Evolutionary conservation across 2,113 vertebrate species (phyloP).

Genomic region (Barnardius zonarius): DNA sequence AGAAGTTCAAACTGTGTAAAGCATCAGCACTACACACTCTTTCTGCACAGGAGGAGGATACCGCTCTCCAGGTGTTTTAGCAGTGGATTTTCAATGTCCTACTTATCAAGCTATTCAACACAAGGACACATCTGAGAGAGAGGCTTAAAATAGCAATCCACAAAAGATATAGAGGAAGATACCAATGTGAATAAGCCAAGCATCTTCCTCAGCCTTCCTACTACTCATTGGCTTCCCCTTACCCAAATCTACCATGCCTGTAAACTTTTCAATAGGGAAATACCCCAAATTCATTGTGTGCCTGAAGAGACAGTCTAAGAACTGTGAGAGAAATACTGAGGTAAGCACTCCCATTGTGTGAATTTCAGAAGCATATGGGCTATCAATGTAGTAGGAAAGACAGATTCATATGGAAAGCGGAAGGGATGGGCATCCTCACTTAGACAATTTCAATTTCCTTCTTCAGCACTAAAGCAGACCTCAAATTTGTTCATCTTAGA

Average conservation of each 20-base stretch:
- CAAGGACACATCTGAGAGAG: not conserved
- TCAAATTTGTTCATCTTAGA: not conserved
- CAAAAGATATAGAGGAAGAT: not conserved
- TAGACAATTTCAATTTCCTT: not conserved
- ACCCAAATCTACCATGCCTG: not conserved
- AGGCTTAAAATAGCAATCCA: not conserved
- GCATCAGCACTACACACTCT: not conserved
- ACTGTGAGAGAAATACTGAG: not conserved
- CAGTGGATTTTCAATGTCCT: not conserved
- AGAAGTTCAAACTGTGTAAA: not conserved
- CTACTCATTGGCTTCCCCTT: not conserved
- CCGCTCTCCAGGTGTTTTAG: not conserved
- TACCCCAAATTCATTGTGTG: not conserved
- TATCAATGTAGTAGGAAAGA: not conserved
- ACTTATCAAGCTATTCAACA: not conserved
- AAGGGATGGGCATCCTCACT: not conserved
- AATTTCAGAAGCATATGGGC: not conserved
- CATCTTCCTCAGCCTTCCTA: not conserved
- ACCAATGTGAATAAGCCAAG: not conserved
- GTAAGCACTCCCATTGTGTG: not conserved
- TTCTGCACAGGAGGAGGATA: not conserved
- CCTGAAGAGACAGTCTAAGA: not conserved
- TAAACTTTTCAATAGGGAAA: not conserved
- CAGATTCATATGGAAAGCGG: not conserved
- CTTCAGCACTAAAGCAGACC: not conserved